Evolutionary conservation across 2,113 vertebrate genomes (phyloP).

Genomic region (Pyrgilauda ruficollis): DNA sequence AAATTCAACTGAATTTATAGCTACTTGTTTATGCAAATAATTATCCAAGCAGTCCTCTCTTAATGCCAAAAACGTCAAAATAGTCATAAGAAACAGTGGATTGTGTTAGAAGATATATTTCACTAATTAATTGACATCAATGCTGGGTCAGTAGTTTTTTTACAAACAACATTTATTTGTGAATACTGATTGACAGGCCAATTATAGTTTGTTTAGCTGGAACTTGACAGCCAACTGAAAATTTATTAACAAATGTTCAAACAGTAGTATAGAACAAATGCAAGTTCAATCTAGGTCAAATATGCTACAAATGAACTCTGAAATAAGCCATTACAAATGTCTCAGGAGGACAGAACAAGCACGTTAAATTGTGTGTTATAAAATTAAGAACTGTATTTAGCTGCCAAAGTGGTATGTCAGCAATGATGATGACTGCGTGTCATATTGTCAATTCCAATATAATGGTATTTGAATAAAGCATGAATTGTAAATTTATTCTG

Average conservation of each 20-base stretch:
- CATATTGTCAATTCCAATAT: background rate
- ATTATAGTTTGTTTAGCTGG: background rate
- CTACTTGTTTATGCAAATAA: background rate
- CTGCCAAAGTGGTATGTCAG: background rate
- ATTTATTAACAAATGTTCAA: conserved; percentile 23
- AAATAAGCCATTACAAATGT: conserved; percentile 33
- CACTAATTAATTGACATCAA: background rate
- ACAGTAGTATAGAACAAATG: background rate
- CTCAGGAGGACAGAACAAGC: conserved; percentile 21
- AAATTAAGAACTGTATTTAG: conserved; percentile 25
- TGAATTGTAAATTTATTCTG: background rate
- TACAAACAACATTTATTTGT: background rate
- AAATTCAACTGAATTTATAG: background rate
- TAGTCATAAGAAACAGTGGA: background rate
- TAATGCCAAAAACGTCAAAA: background rate
- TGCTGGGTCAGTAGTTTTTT: background rate
- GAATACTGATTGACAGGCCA: background rate
- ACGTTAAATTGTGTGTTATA: conserved; percentile 27
- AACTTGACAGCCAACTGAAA: background rate
- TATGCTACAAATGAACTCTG: conserved; percentile 24
- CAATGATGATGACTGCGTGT: background rate
- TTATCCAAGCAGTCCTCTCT: background rate
- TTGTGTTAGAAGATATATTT: background rate
- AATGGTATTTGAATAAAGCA: background rate
- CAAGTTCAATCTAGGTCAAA: conserved; percentile 5